Conservation (phyloP, 92 coral and sea anemone species). For the Umimayanthus chanpuru region DNA sequence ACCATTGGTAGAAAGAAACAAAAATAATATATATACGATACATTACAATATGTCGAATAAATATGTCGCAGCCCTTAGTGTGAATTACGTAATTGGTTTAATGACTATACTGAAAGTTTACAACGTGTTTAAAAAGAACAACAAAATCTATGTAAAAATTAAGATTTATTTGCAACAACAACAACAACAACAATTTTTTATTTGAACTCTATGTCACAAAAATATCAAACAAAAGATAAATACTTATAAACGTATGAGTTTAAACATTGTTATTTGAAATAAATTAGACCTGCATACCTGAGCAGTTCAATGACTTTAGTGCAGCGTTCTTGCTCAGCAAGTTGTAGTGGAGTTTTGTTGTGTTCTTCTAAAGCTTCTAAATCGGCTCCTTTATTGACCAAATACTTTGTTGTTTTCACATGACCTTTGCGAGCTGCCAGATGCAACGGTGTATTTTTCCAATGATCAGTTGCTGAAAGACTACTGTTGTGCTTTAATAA, state of each 20-base stretch:
- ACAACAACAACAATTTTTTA: no score
- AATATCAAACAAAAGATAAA: no score
- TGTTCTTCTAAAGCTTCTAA: not conserved
- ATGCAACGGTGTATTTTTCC: not conserved
- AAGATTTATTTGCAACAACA: no score
- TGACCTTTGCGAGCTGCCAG: conserved; percentile 9
- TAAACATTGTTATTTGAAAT: no score
- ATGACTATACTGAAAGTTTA: no score
- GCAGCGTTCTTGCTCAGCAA: not conserved
- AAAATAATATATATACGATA: not conserved
- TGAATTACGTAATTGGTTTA: no score
- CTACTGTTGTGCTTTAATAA: not conserved
- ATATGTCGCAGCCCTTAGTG: no score
- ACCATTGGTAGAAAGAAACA: not conserved
- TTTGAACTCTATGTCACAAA: no score
- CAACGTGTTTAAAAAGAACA: no score
- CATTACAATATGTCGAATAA: not conserved
- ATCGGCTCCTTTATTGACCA: conserved; percentile 9
- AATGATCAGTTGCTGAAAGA: not conserved
- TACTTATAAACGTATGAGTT: no score
- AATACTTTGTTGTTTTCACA: not conserved
- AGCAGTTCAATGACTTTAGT: not conserved
- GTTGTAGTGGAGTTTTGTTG: not conserved
- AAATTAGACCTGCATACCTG: not conserved
- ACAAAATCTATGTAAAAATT: no score